Percentiles rank a stretch among this genome's conserved stretches.
Conservation (phyloP, 2,113 vertebrate genomes). For the Gopherus evgoodei region DNA sequence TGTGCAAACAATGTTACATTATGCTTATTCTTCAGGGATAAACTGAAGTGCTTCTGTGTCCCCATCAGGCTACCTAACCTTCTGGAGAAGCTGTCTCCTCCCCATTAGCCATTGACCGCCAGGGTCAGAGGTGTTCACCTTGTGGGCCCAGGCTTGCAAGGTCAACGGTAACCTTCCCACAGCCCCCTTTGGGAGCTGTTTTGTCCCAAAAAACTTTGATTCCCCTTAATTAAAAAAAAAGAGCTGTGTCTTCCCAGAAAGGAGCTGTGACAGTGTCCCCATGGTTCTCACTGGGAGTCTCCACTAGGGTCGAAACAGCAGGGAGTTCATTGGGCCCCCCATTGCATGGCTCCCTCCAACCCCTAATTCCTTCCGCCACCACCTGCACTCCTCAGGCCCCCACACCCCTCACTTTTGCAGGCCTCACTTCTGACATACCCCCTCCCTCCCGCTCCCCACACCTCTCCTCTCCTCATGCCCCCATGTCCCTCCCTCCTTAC, state of each 20-base stretch:
- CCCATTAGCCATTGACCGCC: not conserved
- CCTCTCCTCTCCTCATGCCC: too few species aligned
- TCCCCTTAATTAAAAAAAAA: too few species aligned
- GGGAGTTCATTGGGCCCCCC: not conserved
- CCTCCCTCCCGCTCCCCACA: not conserved
- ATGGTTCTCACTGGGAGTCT: too few species aligned
- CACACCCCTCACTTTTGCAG: too few species aligned
- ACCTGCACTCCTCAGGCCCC: not conserved
- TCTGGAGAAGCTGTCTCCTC: not conserved
- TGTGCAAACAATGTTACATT: accelerated
- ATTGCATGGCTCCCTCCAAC: not conserved
- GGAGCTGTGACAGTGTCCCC: too few species aligned
- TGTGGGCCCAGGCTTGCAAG: not conserved
- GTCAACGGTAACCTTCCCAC: not conserved
- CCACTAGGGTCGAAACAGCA: not conserved
- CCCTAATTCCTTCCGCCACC: not conserved
- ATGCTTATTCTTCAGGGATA: not conserved
- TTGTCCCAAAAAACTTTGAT: not conserved
- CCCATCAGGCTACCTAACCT: not conserved
- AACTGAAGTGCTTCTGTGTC: not conserved
- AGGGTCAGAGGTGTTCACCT: too few species aligned
- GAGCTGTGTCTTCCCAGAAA: too few species aligned
- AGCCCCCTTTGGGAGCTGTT: not conserved
- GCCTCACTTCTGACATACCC: too few species aligned
- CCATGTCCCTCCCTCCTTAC: not conserved